A percentile compares a stretch with the other conserved stretches of the same genome.
These are phyloP conservation scores for Chiridota heheva DNA, from an alignment of 35 echinoderm and acorn worm species.

Conservation along the genomic window DNA sequence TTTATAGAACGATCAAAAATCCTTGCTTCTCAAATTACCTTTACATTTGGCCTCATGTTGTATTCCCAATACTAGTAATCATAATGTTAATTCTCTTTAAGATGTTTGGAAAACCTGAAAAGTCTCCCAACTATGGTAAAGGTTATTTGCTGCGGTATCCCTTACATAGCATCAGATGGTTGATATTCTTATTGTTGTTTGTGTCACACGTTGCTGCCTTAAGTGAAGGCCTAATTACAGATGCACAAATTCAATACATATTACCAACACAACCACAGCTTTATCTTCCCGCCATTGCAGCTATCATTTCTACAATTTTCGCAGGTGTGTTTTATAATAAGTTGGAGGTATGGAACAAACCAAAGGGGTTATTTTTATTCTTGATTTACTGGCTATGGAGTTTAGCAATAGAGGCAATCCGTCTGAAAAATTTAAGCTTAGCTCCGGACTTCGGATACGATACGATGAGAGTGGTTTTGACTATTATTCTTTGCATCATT, in stretches of 20 bases:
- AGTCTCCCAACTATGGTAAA: conserved; percentile 24
- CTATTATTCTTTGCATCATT: background rate
- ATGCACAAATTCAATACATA: background rate
- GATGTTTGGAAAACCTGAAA: conserved; percentile 9
- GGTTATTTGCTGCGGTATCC: conserved; percentile 5
- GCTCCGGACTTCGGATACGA: background rate
- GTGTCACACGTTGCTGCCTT: background rate
- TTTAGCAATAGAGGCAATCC: background rate
- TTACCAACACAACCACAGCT: conserved; percentile 40
- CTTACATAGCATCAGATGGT: background rate
- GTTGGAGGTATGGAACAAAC: conserved; percentile 27
- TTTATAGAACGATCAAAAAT: background rate
- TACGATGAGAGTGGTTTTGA: background rate
- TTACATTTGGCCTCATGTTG: conserved; percentile 20
- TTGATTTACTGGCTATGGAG: conserved; percentile 29
- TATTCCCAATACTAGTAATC: background rate
- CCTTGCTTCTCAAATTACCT: conserved; percentile 27
- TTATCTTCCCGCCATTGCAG: background rate
- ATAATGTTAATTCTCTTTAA: background rate
- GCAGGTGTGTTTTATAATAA: conserved; percentile 4
- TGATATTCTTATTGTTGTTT: background rate
- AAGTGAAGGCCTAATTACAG: conserved; percentile 17
- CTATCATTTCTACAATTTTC: conserved; percentile 2
- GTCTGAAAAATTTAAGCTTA: background rate
- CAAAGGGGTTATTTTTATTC: conserved; percentile 9